Evolutionary conservation across 2,888 invertebrate genomes (phyloP).

Genomic region (Myathropa florea): DNA sequence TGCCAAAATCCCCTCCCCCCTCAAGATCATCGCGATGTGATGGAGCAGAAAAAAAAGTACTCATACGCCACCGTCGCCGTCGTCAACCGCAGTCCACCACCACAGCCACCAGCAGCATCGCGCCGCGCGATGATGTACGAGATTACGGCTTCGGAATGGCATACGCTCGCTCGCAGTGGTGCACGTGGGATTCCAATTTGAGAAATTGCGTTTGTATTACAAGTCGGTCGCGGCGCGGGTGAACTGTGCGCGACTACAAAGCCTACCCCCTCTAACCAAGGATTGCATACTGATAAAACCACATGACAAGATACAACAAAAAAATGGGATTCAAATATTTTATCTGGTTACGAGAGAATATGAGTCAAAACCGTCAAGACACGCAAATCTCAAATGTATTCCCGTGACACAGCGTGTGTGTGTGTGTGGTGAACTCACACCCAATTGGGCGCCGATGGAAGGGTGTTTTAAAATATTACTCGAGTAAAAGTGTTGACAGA

Average conservation of each 20-base stretch:
- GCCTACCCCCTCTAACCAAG: neutral
- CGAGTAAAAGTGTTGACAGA: slow-evolving; percentile 43
- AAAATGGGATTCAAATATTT: slow-evolving; percentile 27
- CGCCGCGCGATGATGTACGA: slow-evolving; percentile 21
- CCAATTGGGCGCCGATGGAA: neutral
- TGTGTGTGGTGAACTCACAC: neutral
- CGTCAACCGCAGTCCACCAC: neutral
- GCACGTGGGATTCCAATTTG: slow-evolving; percentile 36
- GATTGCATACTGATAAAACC: slow-evolving; percentile 23
- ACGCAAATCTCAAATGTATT: neutral
- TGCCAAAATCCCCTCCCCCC: neutral
- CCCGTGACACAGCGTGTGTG: neutral
- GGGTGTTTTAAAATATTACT: slow-evolving; percentile 22
- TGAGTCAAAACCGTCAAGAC: neutral
- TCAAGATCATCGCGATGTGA: slow-evolving; percentile 23
- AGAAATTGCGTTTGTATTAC: slow-evolving; percentile 3
- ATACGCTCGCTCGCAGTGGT: slow-evolving; percentile 12
- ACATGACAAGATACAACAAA: slow-evolving; percentile 11
- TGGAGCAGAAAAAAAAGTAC: neutral
- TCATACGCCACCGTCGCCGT: slow-evolving; percentile 16
- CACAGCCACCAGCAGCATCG: neutral
- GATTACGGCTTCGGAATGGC: slow-evolving; percentile 22
- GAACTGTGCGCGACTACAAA: no score
- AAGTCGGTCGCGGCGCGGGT: neutral
- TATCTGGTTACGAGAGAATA: neutral